phyloP scores from a whole-genome alignment of 1,140 invertebrate species.

The Babylonia areolata region DNA sequence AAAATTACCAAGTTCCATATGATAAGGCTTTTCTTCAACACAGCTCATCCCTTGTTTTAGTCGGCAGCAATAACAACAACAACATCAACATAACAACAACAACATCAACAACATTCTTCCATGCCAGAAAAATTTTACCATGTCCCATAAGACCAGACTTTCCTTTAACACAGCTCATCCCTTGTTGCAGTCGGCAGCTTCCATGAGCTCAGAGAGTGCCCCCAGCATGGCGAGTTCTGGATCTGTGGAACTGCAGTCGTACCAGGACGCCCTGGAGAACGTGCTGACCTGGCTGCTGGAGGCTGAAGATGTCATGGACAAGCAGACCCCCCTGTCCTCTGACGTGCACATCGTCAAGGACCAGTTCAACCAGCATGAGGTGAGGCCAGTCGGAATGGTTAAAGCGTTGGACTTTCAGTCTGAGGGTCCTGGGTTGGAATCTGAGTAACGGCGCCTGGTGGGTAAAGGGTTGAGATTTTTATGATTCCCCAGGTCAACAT shows the following conservation, averaged over 20 bases:
- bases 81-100: background rate
- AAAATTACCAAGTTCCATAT: background rate
- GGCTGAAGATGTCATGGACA: slow-evolving; percentile 88
- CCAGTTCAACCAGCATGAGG: slow-evolving; percentile 91
- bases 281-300: slow-evolving; percentile 91
- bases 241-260: slow-evolving; percentile 85
- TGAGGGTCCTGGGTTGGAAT: too few relatives aligned
- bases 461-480: too few relatives aligned
- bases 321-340: slow-evolving; percentile 78
- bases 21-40: background rate
- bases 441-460: too few relatives aligned
- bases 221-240: slow-evolving; percentile 30
- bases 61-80: background rate
- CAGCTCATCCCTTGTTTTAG: background rate
- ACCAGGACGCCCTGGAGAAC: slow-evolving; percentile 89
- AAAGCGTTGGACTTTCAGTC: too few relatives aligned
- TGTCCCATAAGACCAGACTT: too few relatives aligned
- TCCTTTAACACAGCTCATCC: background rate
- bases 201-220: slow-evolving; percentile 26
- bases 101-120: background rate
- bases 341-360: slow-evolving; percentile 84
- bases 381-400: slow-evolving; percentile 54
- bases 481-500: too few relatives aligned
- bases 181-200: slow-evolving; percentile 13
- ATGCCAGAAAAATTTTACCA: background rate